Evolutionary conservation across 2,888 invertebrate species (phyloP).

Genomic region (Chymomyza caudatula): DNA sequence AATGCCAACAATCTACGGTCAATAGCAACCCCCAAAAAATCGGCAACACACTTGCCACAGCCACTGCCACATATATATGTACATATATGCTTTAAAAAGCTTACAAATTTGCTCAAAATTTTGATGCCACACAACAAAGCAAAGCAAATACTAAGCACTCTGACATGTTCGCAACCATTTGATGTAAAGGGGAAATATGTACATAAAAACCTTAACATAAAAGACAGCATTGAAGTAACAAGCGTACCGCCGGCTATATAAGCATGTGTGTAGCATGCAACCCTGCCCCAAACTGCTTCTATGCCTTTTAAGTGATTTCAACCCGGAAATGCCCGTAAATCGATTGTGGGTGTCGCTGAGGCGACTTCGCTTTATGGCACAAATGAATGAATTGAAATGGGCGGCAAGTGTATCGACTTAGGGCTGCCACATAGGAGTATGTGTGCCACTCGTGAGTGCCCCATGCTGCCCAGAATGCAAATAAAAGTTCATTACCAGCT

Average conservation of each 20-base stretch:
- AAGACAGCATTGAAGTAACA: slow-evolving; percentile 48
- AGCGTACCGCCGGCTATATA: slow-evolving; percentile 24
- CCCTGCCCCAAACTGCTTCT: slow-evolving; percentile 16
- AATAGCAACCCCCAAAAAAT: slow-evolving; percentile 38
- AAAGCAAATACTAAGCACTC: slow-evolving; percentile 7
- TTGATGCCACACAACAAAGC: slow-evolving; percentile 24
- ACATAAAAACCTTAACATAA: slow-evolving; percentile 49
- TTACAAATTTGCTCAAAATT: slow-evolving; percentile 63
- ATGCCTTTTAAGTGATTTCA: slow-evolving; percentile 63
- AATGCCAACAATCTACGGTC: slow-evolving; percentile 12
- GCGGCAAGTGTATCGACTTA: slow-evolving; percentile 68
- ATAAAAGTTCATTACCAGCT: slow-evolving; percentile 67
- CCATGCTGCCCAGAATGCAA: slow-evolving; percentile 52
- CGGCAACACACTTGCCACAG: neutral
- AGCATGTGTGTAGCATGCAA: slow-evolving; percentile 10
- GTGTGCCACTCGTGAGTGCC: slow-evolving; percentile 51
- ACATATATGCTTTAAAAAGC: slow-evolving; percentile 66
- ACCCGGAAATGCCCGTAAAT: slow-evolving; percentile 69
- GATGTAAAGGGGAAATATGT: slow-evolving; percentile 17
- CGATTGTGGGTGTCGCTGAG: slow-evolving; percentile 47
- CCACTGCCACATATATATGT: neutral
- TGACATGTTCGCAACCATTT: slow-evolving; percentile 43
- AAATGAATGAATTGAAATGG: slow-evolving; percentile 72
- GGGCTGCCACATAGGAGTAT: slow-evolving; percentile 45
- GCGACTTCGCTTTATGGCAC: slow-evolving; percentile 51